Base-by-base conservation (phyloP, 1,140 invertebrate genomes). In the Lerema accius region DNA sequence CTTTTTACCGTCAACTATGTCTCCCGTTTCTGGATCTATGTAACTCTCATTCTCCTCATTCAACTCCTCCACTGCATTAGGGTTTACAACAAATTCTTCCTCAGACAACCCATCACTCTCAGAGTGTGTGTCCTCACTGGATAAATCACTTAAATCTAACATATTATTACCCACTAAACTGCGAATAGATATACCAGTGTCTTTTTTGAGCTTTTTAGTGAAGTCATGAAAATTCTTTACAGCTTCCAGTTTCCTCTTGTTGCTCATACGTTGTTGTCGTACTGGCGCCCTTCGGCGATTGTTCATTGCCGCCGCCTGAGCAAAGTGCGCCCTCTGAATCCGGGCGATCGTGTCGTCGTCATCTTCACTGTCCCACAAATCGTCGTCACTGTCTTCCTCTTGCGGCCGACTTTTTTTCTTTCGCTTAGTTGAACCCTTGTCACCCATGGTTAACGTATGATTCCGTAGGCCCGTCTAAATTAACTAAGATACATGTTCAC, bases 1-100 rank as follows among this genome's bases (percentile, higher is more conserved):
- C 53, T 72, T 80, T 68, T 78, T 86, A 16, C 71, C 61, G 50
- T 89, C 78, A 11, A 91, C 82, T 66, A 92, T 77, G 63, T 91
- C 90, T 39, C 91, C 91, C 3, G 91, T 92, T 63, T 89, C 89
- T n/a, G 91, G 91, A 61, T 92, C 91, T 63, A 92, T 91, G 61
- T 87, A 90, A 70, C 91, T 92, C 53, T 91, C 87, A 77, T 92
- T 84, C 19, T 87, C 88, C 46, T 90, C 86, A 73, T 89, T 82
- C 28, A 90, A 80, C 50, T 91, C 85, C 48, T 90, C 67, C 11
- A 86, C 89, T 42, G 90, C 90, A 77, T 66, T 85, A 15, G 89
- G 89, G 55, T 92, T 84, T 39, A 92, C 90, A 15, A 76, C 72
- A 81, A 92, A 92, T 42, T 92, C 89, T 43, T 86, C 83, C 50